Conservation (phyloP, 2,888 invertebrate species). For the Dolomedes plantarius region DNA sequence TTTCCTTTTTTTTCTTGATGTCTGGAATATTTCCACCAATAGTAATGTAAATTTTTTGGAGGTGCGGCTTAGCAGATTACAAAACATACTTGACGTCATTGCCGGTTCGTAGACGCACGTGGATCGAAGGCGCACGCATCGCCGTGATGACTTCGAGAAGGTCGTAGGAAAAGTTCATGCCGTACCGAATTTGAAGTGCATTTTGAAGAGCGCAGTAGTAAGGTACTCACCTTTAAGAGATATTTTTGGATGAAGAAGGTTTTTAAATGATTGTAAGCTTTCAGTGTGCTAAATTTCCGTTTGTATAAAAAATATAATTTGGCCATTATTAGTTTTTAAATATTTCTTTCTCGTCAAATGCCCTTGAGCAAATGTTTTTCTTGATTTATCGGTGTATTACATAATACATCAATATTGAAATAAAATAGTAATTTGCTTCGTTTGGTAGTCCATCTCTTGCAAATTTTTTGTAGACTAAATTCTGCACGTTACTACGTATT, state of each 20-base stretch:
- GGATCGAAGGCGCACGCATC: constrained; percentile 56
- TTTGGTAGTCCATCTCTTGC: no score
- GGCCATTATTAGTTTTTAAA: no score
- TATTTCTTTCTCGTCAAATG: constrained; percentile 33
- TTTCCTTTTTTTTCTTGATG: no score
- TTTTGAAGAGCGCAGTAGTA: background rate
- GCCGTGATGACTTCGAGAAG: constrained; percentile 57
- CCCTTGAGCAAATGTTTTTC: constrained; percentile 60
- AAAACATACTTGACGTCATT: constrained; percentile 41
- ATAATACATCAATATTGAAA: constrained; percentile 28
- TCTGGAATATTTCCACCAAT: no score
- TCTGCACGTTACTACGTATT: no score
- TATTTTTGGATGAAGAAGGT: background rate
- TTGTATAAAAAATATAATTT: no score
- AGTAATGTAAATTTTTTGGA: no score
- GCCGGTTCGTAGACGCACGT: constrained; percentile 53
- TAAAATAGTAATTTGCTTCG: no score
- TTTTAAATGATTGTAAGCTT: no score
- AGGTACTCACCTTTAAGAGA: background rate
- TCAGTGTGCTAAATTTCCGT: no score
- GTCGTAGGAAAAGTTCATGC: constrained; percentile 68
- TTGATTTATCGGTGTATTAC: constrained; percentile 28
- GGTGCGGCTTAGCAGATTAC: constrained; percentile 24
- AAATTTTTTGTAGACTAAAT: no score
- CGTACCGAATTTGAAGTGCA: constrained; percentile 24